phyloP scores from a whole-genome alignment of 2,113 vertebrate species.

The Lutjanus erythropterus region DNA sequence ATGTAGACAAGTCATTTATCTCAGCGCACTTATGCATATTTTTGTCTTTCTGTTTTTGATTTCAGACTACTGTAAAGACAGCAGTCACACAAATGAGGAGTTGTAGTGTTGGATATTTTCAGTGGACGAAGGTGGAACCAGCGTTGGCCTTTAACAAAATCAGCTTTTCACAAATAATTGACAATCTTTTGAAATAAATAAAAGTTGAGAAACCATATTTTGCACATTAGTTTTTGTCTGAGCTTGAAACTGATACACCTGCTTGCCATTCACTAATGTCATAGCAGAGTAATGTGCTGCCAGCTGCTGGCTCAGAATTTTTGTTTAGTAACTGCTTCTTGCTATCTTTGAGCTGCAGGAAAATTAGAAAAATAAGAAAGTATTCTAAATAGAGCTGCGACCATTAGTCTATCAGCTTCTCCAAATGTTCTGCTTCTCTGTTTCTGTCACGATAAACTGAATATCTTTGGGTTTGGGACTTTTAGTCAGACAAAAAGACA shows the following conservation, averaged over 20 bases:
- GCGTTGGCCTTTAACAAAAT: neutral
- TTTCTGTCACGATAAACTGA: neutral
- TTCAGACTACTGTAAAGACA: slow-evolving; percentile 78
- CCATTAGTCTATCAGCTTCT: neutral
- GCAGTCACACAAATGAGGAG: slow-evolving; percentile 57
- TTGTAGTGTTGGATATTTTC: slow-evolving; percentile 54
- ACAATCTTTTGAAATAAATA: slow-evolving; percentile 46
- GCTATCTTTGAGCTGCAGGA: neutral
- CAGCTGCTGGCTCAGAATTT: neutral
- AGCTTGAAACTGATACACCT: neutral
- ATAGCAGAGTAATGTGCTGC: neutral
- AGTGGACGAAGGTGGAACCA: slow-evolving; percentile 16
- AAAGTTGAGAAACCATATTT: neutral
- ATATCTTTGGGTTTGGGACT: neutral
- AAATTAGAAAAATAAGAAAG: neutral
- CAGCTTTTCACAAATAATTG: neutral
- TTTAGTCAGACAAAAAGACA: neutral
- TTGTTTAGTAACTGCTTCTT: neutral
- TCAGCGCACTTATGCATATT: neutral
- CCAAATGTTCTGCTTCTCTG: neutral
- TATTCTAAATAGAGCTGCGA: neutral
- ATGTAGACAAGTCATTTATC: neutral
- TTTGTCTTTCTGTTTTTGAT: slow-evolving; percentile 24
- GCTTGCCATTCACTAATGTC: neutral
- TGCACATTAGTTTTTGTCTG: neutral